A percentile compares a stretch with the other conserved stretches of the same genome.
Conservation (phyloP, 2,797 vertebrate genomes). For the Platalea minor region DNA sequence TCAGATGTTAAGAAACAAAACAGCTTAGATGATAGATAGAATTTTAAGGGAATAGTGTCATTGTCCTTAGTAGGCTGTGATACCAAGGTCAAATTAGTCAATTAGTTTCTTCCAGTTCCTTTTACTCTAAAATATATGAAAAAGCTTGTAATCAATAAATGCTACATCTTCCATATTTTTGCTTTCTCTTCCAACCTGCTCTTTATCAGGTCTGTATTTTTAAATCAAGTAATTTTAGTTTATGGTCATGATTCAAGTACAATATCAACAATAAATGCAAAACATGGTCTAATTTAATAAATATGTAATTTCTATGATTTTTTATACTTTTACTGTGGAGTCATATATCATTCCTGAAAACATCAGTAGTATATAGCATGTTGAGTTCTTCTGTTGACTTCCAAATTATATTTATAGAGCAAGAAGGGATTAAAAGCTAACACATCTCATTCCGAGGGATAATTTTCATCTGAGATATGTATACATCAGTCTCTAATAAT, state of each 20-base stretch:
- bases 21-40: not conserved
- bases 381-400: not conserved
- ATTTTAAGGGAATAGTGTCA: not conserved
- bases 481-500: not conserved
- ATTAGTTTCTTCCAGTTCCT: not conserved
- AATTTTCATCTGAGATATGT: not conserved
- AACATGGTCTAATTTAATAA: not conserved
- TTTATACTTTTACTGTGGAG: not conserved
- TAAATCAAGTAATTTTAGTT: not conserved
- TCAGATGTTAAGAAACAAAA: not conserved
- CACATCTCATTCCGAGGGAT: not conserved
- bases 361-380: not conserved
- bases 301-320: constrained; percentile 35
- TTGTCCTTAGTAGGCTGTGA: not conserved
- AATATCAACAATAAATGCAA: not conserved
- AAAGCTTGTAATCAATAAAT: not conserved
- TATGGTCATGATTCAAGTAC: constrained; percentile 10
- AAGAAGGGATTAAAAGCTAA: constrained; percentile 13
- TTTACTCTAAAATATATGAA: not conserved
- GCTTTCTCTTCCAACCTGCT: not conserved
- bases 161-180: not conserved
- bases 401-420: not conserved
- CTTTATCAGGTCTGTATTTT: constrained; percentile 15
- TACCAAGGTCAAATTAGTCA: not conserved
- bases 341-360: not conserved